Conservation (phyloP, 2,797 vertebrate species). For the Cyclopterus lumpus region DNA sequence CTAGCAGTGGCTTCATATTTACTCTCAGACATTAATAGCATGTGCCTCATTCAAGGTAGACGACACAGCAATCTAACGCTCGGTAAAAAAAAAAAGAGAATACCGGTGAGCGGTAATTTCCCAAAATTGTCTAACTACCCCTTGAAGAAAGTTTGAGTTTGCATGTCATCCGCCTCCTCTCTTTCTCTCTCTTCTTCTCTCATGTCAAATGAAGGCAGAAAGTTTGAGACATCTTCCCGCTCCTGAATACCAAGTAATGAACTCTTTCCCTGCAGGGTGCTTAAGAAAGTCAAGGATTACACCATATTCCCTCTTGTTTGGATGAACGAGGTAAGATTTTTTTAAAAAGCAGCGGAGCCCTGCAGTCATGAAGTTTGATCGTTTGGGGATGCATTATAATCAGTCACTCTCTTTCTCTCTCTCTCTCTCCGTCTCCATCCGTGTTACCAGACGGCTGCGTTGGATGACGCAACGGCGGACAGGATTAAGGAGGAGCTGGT, state of each 20-base stretch:
- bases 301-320: constrained; percentile 91
- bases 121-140: background rate
- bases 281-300: constrained; percentile 82
- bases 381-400: background rate
- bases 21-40: background rate
- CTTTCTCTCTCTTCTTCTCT: background rate
- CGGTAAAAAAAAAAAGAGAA: background rate
- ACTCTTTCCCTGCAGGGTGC: constrained; percentile 79
- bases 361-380: background rate
- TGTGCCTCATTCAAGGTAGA: background rate
- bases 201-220: background rate
- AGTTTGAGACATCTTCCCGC: background rate
- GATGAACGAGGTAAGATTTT: constrained; percentile 95
- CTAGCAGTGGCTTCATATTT: background rate
- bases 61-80: background rate
- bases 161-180: background rate
- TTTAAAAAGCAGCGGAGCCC: background rate
- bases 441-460: constrained; percentile 84
- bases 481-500: constrained; percentile 87
- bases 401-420: background rate
- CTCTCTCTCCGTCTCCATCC: background rate
- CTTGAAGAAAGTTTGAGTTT: background rate
- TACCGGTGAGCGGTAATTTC: background rate
- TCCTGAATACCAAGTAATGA: constrained; percentile 26
- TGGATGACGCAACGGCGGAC: constrained; percentile 89